Conservation (phyloP, 2,113 vertebrate species). For the Mesembrinibis cayennensis region DNA sequence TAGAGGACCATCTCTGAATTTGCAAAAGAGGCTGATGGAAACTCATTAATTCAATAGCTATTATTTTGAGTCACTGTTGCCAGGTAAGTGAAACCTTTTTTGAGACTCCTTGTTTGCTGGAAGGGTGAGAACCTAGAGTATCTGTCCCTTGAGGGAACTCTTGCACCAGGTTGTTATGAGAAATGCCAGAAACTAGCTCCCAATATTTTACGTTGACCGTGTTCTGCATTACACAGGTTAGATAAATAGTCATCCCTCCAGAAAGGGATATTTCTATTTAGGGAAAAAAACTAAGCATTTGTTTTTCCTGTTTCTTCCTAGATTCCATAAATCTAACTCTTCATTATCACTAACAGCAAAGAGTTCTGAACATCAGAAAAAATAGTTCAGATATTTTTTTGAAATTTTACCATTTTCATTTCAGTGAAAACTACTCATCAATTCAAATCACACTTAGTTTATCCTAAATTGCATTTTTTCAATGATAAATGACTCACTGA, state of each 20-base stretch:
- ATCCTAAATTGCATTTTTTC: background rate
- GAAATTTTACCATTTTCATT: background rate
- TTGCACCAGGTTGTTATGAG: background rate
- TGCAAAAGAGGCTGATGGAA: background rate
- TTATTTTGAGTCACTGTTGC: background rate
- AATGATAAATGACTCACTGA: background rate
- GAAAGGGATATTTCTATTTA: background rate
- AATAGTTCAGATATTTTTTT: background rate
- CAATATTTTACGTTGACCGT: background rate
- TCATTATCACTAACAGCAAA: background rate
- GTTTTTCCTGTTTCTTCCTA: background rate
- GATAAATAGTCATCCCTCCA: background rate
- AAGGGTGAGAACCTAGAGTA: background rate
- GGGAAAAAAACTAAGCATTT: rapidly evolving
- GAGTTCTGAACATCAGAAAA: background rate
- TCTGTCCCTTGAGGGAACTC: background rate
- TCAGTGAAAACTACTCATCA: background rate
- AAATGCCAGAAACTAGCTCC: background rate
- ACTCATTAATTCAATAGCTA: background rate
- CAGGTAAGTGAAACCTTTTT: background rate
- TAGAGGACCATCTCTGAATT: background rate
- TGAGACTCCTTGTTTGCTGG: background rate
- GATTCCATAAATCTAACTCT: background rate
- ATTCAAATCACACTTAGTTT: background rate
- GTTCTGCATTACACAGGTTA: background rate